phyloP scores from a whole-genome alignment of 2,113 vertebrate genomes.

The Podarcis raffonei region DNA sequence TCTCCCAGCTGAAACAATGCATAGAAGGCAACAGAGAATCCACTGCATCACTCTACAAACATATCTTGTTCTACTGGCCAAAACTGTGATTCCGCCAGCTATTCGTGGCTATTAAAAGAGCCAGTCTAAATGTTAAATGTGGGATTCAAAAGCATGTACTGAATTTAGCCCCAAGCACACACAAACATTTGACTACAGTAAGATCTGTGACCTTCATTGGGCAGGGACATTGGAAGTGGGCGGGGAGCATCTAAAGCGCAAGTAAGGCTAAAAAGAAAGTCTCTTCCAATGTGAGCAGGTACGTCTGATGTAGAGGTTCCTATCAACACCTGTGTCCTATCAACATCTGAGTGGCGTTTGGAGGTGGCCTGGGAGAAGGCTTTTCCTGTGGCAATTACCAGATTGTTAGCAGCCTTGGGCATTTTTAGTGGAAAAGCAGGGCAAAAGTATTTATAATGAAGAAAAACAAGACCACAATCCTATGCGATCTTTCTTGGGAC shows the following conservation, averaged over 20 bases:
- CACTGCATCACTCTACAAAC: neutral
- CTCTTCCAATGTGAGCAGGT: neutral
- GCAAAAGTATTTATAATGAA: neutral
- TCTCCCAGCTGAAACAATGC: neutral
- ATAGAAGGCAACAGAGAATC: neutral
- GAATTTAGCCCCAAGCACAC: neutral
- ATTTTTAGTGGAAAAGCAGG: neutral
- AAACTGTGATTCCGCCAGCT: slow-evolving; percentile 17
- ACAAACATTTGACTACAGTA: too few relatives aligned
- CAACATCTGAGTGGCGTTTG: neutral
- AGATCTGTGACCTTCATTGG: neutral
- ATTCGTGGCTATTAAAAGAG: neutral
- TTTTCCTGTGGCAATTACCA: neutral
- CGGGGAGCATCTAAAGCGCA: neutral
- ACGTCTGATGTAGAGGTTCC: neutral
- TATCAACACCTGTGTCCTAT: too few relatives aligned
- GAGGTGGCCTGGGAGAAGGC: neutral
- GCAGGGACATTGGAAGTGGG: neutral
- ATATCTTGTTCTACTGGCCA: neutral
- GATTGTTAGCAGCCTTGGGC: neutral
- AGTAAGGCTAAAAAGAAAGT: too few relatives aligned
- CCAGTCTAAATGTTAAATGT: neutral
- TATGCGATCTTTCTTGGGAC: neutral
- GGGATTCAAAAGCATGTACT: neutral
- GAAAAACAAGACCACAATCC: neutral